Conservation (phyloP, 2,113 vertebrate species). For the Blennius ocellaris region DNA sequence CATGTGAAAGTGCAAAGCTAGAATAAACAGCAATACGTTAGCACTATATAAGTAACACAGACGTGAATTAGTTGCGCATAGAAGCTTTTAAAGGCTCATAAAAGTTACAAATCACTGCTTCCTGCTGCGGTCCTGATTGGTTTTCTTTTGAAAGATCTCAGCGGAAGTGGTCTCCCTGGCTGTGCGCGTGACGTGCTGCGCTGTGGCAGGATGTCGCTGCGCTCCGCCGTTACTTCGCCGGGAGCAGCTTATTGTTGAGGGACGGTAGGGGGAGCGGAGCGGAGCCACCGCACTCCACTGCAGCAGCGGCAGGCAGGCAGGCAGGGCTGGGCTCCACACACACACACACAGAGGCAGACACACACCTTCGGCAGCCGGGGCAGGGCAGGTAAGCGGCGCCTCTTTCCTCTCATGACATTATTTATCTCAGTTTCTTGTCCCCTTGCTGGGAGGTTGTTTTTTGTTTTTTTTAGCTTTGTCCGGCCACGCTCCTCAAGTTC, state of each 20-base stretch:
- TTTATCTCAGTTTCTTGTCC: background rate
- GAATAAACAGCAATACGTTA: no score
- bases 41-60: no score
- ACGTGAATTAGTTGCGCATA: no score
- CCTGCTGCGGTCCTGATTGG: background rate
- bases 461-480: background rate
- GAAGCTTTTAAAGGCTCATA: no score
- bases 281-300: slow-evolving; percentile 37
- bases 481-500: slow-evolving; percentile 47
- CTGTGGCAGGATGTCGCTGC: slow-evolving; percentile 1
- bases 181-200: background rate
- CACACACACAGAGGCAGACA: slow-evolving; percentile 7
- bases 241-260: slow-evolving; percentile 63
- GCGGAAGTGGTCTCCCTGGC: background rate
- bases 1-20: no score
- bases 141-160: slow-evolving; percentile 56
- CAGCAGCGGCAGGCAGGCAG: slow-evolving; percentile 49
- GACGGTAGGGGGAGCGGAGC: slow-evolving; percentile 65
- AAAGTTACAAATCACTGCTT: background rate
- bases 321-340: slow-evolving; percentile 54
- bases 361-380: slow-evolving; percentile 31
- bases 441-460: background rate
- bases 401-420: background rate
- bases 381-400: slow-evolving; percentile 53
- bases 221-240: slow-evolving; percentile 35